phyloP scores from a whole-genome alignment of 2,113 vertebrate genomes.

The Isurus oxyrinchus region DNA sequence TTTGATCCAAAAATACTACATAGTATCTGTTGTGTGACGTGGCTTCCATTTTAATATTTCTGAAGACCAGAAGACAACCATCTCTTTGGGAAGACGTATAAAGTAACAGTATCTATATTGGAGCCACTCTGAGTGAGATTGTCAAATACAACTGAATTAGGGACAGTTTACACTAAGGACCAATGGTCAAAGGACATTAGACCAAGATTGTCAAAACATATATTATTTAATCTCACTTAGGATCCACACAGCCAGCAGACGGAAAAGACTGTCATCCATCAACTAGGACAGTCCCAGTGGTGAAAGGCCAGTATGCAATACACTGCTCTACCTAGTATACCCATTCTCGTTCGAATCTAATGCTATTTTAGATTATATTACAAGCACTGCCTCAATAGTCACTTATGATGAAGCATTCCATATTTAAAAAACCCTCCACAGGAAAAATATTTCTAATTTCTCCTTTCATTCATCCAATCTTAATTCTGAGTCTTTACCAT shows the following conservation, averaged over 20 bases:
- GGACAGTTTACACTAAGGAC: background rate
- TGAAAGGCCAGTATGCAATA: background rate
- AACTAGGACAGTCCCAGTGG: background rate
- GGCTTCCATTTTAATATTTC: background rate
- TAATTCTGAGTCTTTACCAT: background rate
- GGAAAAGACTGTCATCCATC: background rate
- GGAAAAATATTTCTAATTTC: background rate
- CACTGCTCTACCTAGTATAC: background rate
- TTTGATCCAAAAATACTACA: background rate
- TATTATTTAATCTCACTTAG: background rate
- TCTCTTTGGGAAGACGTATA: background rate
- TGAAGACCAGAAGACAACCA: background rate
- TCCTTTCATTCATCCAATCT: background rate
- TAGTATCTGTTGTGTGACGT: background rate
- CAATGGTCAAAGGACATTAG: background rate
- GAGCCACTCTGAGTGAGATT: background rate
- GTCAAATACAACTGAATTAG: background rate
- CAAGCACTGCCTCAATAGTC: background rate
- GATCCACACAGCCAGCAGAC: background rate
- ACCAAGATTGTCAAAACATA: background rate
- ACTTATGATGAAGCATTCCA: background rate
- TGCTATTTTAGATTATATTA: background rate
- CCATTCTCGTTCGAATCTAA: background rate
- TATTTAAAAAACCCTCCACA: background rate
- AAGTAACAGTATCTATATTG: background rate